Percentiles rank a stretch among this genome's conserved stretches.
These are phyloP conservation scores for Ceuthmochares aereus DNA, from an alignment of 2,113 vertebrate genomes.

Conservation along the genomic window DNA sequence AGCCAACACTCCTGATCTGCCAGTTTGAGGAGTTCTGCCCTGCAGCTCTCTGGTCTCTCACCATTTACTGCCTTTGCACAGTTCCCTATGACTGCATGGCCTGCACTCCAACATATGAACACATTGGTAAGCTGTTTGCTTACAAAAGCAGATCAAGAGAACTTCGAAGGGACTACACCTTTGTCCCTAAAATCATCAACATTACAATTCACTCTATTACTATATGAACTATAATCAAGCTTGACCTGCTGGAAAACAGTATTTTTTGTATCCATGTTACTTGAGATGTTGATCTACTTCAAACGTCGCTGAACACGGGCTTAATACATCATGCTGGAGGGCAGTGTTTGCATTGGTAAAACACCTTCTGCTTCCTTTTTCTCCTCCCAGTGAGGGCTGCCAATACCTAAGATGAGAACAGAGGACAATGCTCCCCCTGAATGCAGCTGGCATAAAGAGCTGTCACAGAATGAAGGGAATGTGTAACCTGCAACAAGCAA, in stretches of 20 bases:
- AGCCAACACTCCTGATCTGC: background rate
- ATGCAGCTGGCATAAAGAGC: background rate
- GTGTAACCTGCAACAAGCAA: background rate
- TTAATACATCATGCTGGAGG: background rate
- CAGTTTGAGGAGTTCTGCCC: background rate
- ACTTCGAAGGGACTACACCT: background rate
- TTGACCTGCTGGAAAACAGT: background rate
- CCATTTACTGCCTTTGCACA: background rate
- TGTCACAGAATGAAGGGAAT: background rate
- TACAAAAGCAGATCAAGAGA: background rate
- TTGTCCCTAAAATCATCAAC: background rate
- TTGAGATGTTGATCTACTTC: background rate
- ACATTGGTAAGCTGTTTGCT: background rate
- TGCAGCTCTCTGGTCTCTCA: background rate
- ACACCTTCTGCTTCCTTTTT: background rate
- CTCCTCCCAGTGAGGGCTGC: background rate
- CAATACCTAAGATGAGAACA: background rate
- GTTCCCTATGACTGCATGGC: rapidly evolving
- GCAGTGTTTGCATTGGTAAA: background rate
- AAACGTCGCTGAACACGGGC: background rate
- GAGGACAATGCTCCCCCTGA: background rate
- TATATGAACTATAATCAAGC: background rate
- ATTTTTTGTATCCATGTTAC: background rate
- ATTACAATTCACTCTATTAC: background rate
- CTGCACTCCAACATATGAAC: background rate